Evolutionary conservation across 2,113 vertebrate genomes (phyloP), one percentile per base, ranked within the genome.

Genomic region (Dicerorhinus sumatrensis): DNA sequence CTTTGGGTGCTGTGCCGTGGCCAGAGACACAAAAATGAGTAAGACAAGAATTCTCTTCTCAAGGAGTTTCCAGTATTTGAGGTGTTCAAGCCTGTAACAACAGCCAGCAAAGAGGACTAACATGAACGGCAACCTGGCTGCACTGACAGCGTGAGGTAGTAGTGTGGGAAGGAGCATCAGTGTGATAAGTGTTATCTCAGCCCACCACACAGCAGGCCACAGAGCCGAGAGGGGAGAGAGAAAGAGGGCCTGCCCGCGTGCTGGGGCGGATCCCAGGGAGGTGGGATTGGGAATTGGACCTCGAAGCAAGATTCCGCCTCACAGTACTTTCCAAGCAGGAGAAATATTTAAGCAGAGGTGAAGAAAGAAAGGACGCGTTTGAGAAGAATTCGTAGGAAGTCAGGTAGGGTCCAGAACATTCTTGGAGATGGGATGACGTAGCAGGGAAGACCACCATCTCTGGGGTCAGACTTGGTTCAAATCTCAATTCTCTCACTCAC

Each of bases 131-230:
- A 56, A 36, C 23, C 75, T 20, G 31, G 14, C 20, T 63, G 58
- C 23, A 7, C 8, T 18, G 62, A 39, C 20, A 54, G 9, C 21
- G 1, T 1, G 17, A 3, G 8, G 29, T 21, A 29, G 63, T 29
- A 12, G 3, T 2, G 9, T n/a, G 0, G 27, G 2, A 6, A 7
- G 27, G 23, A n/a, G 7, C 9, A 21, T 17, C 12, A 42, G 58
- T 11, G 25, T 2, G 12, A n/a, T n/a, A 27, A 36, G 29, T 9
- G 8, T 60, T 51, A 31, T 33, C 70, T 93, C 58, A 2, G 60
- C 56, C 51, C 7, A 42, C 33, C 14, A 9, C 7, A 12, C 46
- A 7, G 33, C 42, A 65, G 54, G 65, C 72, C 48, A 2, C 2
- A 2, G 54, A 46, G 27, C 56, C 2, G 1, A 29, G 75, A 54